Base-by-base conservation (phyloP, 2,797 vertebrate species). In the Thamnophis elegans region DNA sequence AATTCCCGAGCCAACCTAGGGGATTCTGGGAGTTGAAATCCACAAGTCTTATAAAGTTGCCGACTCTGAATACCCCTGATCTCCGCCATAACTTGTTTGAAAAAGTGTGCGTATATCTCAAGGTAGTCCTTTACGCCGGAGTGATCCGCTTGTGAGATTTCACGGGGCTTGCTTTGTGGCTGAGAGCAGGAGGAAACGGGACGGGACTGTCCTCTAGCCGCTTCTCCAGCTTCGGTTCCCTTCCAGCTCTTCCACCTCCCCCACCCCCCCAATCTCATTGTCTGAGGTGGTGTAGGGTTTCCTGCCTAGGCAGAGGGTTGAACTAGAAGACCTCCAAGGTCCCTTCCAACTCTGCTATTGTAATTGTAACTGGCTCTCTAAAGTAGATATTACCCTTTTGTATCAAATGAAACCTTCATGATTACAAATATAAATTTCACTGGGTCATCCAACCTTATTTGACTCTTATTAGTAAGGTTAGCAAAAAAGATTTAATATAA, bases 231-330 rank as follows among this genome's bases (percentile, higher is more conserved):
- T 20, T 42, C 18, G 62, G 13, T 68, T n/a, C 68, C 28, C 12
- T 6, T 65, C 12, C 62, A 60, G 9, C 5, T 58, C 56, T 7
- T 7, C 1, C 28, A 3, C 12, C 11, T n/a, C 26, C 7, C 10
- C 10, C 5, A 0, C 10, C 1, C 12, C 65, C 16, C 7, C n/a
- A n/a, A n/a, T n/a, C n/a, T n/a, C n/a, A n/a, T 42, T 42, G 42
- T 42, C 42, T 42, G 42, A 42, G 42, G 42, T 42, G 42, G 42
- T 42, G 42, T 42, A 42, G 42, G 42, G 4, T 42, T 42, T 42
- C 42, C 42, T 42, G 42, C 42, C 42, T 42, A 42, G 42, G 42
- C 42, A 42, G 42, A 4, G 42, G 4, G 42, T 42, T 4, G 1
- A 42, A 42, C 42, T 42, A 42, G 42, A 42, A 42, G 42, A 42